Base-by-base conservation (phyloP, 2,888 invertebrate species). In the Scaeva pyrastri region DNA sequence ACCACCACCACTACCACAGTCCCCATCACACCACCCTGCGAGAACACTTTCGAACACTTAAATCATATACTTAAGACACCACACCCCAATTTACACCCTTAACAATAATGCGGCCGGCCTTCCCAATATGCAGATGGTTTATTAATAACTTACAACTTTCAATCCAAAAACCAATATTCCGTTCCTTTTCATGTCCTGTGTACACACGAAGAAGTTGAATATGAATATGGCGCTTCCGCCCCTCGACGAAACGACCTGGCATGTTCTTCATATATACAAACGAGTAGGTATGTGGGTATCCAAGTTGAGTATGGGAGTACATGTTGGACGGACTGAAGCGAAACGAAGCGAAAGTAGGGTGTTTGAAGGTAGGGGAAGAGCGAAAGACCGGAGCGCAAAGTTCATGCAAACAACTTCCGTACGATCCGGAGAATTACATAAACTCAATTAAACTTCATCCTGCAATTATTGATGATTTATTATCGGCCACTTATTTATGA, bases 371-470 rank as follows among this genome's bases (percentile, higher is more conserved):
- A n/a, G n/a, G n/a, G n/a, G n/a, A n/a, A n/a, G n/a, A n/a, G n/a
- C n/a, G n/a, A n/a, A n/a, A n/a, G 58, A 16, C 39, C 39, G 39
- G 72, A 86, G 81, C 73, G n/a, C 81, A 86, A 86, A 86, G 86
- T 86, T 86, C 81, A 86, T 86, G 81, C 86, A 82, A 86, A 77
- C 86, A 86, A 86, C 86, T 86, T 86, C 86, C 86, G 86, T 78
- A 82, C 86, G 86, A 82, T 86, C 86, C 86, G 86, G 86, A 82
- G 86, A 81, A 86, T 86, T 86, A 82, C 86, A 86, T 86, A 86
- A 86, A 86, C 86, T 86, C 86, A 86, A 86, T 86, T 86, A 86
- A 86, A 86, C 86, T 86, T 86, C 82, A 82, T 86, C 82, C 86
- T 82, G 86, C 86, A 86, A 86, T 86, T 86, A 86, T 86, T 71